Evolutionary conservation across 2,888 invertebrate species (phyloP).

Genomic region (Rosalia funebris): DNA sequence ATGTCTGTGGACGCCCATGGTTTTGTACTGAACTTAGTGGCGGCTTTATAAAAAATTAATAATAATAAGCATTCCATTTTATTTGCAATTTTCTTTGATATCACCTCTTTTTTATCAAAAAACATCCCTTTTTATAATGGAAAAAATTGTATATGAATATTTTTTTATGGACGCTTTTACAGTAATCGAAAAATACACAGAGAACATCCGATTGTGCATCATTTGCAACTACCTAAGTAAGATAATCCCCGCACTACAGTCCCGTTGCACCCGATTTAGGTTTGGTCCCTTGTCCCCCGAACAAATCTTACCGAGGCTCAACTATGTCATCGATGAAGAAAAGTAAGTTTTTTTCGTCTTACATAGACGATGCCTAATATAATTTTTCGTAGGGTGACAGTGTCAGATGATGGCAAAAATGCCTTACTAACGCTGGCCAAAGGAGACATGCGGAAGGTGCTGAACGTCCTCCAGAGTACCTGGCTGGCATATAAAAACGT

Average conservation of each 20-base stretch:
- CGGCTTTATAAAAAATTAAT: too few relatives aligned
- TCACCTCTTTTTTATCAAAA: not conserved
- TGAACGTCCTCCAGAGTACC: conserved; percentile 97
- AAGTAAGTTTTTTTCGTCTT: conserved; percentile 74
- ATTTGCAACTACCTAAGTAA: conserved; percentile 99
- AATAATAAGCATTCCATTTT: too few relatives aligned
- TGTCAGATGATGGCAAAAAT: conserved; percentile 87
- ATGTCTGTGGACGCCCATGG: too few relatives aligned
- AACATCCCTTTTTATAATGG: not conserved
- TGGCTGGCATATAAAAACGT: conserved; percentile 91
- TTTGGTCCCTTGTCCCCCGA: conserved; percentile 89
- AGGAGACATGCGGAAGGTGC: conserved; percentile 97
- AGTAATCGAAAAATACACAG: conserved; percentile 99
- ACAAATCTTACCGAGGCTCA: conserved; percentile 90
- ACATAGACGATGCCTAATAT: too few relatives aligned
- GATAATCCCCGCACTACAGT: conserved; percentile 98
- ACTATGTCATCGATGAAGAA: conserved; percentile 84
- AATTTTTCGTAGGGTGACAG: conserved; percentile 73
- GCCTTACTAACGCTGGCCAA: conserved; percentile 89
- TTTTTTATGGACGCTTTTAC: too few relatives aligned
- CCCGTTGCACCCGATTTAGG: conserved; percentile 95
- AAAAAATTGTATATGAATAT: not conserved
- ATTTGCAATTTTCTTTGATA: not conserved
- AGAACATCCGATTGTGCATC: conserved; percentile 97
- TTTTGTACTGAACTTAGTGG: too few relatives aligned